These are phyloP conservation scores for Rhinichthys klamathensis DNA, from an alignment of 2,113 vertebrate species.

Conservation along the genomic window DNA sequence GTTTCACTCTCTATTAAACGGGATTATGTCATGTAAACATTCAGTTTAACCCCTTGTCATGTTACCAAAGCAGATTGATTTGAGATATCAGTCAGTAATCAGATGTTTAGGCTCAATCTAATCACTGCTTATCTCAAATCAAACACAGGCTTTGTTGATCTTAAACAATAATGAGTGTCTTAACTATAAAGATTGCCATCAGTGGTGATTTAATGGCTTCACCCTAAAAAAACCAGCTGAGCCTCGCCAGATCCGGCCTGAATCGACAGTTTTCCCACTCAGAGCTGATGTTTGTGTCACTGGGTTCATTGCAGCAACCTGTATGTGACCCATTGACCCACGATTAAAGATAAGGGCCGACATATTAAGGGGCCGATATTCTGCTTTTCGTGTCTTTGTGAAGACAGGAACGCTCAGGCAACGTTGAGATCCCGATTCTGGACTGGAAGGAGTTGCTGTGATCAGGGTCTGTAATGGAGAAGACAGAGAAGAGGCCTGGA, in stretches of 20 bases:
- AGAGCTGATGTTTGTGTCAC: background rate
- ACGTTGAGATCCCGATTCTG: background rate
- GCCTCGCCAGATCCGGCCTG: background rate
- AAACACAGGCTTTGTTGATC: background rate
- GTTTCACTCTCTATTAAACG: background rate
- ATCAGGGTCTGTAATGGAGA: conserved; percentile 43
- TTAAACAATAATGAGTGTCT: conserved; percentile 2
- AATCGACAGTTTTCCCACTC: background rate
- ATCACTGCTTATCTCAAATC: background rate
- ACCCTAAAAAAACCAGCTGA: background rate
- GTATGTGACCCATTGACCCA: background rate
- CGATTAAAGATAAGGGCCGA: background rate
- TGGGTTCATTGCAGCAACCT: background rate
- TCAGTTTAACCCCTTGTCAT: background rate
- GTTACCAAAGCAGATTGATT: background rate
- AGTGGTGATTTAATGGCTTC: background rate
- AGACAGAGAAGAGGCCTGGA: conserved; percentile 47
- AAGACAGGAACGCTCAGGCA: background rate
- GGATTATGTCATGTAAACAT: background rate
- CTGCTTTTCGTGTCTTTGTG: background rate
- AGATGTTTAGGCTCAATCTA: background rate
- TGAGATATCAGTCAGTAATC: no score
- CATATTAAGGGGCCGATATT: background rate
- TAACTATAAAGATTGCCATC: background rate
- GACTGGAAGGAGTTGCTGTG: background rate